Evolutionary conservation across 2,113 vertebrate genomes (phyloP), one percentile per base, ranked within the genome.

Genomic region (Steatornis caripensis): DNA sequence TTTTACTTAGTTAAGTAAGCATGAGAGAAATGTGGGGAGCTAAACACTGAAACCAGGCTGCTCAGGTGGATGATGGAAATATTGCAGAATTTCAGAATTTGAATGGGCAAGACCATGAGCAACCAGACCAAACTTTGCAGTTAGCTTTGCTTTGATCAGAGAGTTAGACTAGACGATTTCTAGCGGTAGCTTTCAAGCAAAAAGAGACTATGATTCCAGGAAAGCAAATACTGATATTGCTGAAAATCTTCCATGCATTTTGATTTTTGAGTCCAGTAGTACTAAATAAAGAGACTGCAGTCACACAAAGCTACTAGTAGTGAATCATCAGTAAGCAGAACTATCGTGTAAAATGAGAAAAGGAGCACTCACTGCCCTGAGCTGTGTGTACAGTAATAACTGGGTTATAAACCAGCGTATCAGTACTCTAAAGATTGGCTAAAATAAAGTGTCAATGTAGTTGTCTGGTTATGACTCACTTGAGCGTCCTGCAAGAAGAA

Each of bases 311-410:
- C 29, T 76, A 4, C 23, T 45, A 3, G 0, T 9, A 60, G 53
- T 43, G 53, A 12, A 7, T 54, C 8, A 5, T 9, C 32, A 39
- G 34, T 1, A 3, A 0, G 0, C 30, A 53, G 77, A 75, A 13
- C 54, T 41, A 7, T 3, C 1, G 1, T 26, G 48, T 58, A 90
- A 34, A 41, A 21, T 18, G 29, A 27, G 43, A 23, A 62, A 41
- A 0, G 0, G 37, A 87, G 39, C 46, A 12, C 17, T 53, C 1
- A 0, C 22, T 45, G 4, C 24, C 27, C 34, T 1, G 5, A 30
- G 32, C 46, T 78, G 64, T 15, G 34, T 48, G 41, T 29, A 27
- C 37, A 27, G n/a, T n/a, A n/a, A 12, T 34, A 37, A 12, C 15
- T 8, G 36, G 17, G 15, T 61, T 62, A 62, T 15, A 48, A 83